phyloP scores from a whole-genome alignment of 2,888 invertebrate species.

The Apotomis capreana region DNA sequence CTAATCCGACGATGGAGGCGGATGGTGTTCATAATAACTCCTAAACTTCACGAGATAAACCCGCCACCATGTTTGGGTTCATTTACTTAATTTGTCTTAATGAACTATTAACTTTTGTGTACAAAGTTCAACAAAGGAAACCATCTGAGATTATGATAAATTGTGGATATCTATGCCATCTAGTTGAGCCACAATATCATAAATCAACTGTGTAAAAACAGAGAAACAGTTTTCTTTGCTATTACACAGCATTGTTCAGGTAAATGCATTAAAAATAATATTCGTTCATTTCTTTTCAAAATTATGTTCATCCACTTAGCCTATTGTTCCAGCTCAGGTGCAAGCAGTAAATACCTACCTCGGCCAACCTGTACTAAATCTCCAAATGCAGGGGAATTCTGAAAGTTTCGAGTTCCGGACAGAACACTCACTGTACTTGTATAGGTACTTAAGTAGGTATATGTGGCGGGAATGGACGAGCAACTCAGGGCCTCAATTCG shows the following conservation, averaged over 20 bases:
- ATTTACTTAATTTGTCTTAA: too few species aligned
- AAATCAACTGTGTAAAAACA: not conserved
- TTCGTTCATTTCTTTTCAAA: not conserved
- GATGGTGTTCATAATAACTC: too few species aligned
- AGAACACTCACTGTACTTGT: slow-evolving; percentile 1
- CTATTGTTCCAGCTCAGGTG: slow-evolving; percentile 18
- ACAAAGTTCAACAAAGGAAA: too few species aligned
- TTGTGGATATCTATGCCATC: too few species aligned
- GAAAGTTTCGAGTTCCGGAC: slow-evolving; percentile 27
- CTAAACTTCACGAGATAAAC: too few species aligned
- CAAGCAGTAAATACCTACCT: slow-evolving; percentile 29
- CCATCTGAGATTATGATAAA: too few species aligned
- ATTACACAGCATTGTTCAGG: not conserved
- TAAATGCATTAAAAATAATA: not conserved
- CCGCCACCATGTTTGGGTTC: too few species aligned
- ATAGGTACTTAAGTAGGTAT: not conserved
- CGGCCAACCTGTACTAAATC: slow-evolving; percentile 27
- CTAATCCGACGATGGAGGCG: too few species aligned
- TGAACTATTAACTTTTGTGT: too few species aligned
- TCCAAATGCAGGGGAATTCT: slow-evolving; percentile 29
- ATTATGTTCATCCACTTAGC: slow-evolving; percentile 6
- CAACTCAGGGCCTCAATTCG: not conserved
- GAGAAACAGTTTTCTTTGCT: not conserved
- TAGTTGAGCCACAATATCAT: not conserved
- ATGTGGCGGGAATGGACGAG: slow-evolving; percentile 10